Evolutionary conservation across 2,797 vertebrate genomes (phyloP).

Genomic region (Chelon auratus): DNA sequence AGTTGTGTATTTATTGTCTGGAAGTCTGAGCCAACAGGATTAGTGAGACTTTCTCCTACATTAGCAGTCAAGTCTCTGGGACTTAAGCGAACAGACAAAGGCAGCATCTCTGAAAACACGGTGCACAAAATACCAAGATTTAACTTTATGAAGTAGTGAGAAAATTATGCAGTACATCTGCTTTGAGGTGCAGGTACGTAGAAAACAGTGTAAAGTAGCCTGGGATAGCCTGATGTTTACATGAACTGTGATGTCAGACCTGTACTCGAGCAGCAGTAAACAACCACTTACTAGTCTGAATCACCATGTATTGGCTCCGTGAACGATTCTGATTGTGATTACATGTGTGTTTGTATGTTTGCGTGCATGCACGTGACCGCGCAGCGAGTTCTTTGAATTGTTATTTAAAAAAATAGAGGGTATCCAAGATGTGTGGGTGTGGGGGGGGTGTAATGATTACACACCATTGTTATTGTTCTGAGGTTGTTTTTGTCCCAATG

Average conservation of each 20-base stretch:
- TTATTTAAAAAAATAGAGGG: neutral
- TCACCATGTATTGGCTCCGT: slow-evolving; percentile 10
- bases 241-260: slow-evolving; percentile 15
- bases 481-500: slow-evolving; percentile 75
- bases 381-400: slow-evolving; percentile 53
- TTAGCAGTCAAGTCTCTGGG: no score
- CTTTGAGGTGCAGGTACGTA: neutral
- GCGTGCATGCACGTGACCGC: slow-evolving; percentile 4
- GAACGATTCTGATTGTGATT: slow-evolving; percentile 12
- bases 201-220: neutral
- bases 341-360: neutral
- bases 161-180: neutral
- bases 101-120: neutral
- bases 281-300: slow-evolving; percentile 32
- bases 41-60: neutral
- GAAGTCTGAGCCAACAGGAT: neutral
- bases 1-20: neutral
- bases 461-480: slow-evolving; percentile 66
- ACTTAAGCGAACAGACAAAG: neutral
- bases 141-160: no score
- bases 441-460: slow-evolving; percentile 35
- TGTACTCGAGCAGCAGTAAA: slow-evolving; percentile 40
- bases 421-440: slow-evolving; percentile 4
- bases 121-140: neutral
- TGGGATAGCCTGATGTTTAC: slow-evolving; percentile 17